Conservation (phyloP, 1,140 invertebrate species). For the Glomeris maerens region DNA sequence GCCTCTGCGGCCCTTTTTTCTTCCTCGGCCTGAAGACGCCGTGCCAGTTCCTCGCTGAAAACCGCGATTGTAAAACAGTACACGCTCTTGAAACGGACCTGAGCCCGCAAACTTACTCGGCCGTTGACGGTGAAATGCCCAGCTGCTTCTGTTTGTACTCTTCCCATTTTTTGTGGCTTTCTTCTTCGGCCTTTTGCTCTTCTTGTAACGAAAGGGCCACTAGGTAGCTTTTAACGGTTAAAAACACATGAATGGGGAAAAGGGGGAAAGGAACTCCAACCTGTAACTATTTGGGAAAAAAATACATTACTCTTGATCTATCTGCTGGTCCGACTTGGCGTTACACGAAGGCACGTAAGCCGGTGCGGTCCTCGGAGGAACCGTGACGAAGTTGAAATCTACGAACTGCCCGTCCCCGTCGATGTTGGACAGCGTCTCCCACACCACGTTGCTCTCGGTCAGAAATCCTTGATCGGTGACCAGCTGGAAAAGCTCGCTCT, state of each 20-base stretch:
- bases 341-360: slow-evolving; percentile 17
- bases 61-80: not conserved
- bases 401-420: slow-evolving; percentile 44
- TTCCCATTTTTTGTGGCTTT: slow-evolving; percentile 25
- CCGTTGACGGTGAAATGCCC: slow-evolving; percentile 19
- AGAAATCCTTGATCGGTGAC: slow-evolving; percentile 48
- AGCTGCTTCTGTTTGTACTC: slow-evolving; percentile 23
- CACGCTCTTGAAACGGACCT: not conserved
- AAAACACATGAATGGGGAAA: slow-evolving; percentile 8
- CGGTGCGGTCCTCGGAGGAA: slow-evolving; percentile 25
- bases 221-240: slow-evolving; percentile 29
- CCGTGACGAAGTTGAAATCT: slow-evolving; percentile 33
- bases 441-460: slow-evolving; percentile 39
- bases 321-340: slow-evolving; percentile 33
- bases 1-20: slow-evolving; percentile 18
- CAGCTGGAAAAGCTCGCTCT: slow-evolving; percentile 41
- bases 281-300: not conserved
- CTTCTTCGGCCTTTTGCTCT: slow-evolving; percentile 29
- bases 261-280: too few species aligned
- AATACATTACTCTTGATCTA: slow-evolving; percentile 38
- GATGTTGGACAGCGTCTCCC: slow-evolving; percentile 45
- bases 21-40: slow-evolving; percentile 34
- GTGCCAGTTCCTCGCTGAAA: slow-evolving; percentile 32
- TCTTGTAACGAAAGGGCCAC: slow-evolving; percentile 35
- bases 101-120: slow-evolving; percentile 27